Evolutionary conservation across 2,888 invertebrate genomes (phyloP).

Genomic region (Ecdyonurus torrentis): DNA sequence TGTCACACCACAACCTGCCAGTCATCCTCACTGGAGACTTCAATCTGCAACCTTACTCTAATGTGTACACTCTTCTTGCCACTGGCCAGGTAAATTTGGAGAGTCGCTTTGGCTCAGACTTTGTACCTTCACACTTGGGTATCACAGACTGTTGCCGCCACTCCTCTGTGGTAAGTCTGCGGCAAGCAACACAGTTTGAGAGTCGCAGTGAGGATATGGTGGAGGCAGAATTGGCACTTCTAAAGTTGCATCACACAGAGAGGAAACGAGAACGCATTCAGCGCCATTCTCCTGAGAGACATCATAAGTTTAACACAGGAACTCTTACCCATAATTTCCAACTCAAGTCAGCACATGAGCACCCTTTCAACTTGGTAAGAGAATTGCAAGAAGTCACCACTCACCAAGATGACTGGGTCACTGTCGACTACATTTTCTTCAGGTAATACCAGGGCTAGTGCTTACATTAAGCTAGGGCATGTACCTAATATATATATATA

Average conservation of each 20-base stretch:
- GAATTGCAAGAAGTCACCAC: conserved; percentile 48
- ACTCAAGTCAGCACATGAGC: conserved; percentile 51
- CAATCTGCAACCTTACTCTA: conserved; percentile 61
- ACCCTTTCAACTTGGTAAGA: conserved; percentile 26
- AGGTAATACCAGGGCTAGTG: too few relatives aligned
- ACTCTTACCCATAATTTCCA: conserved; percentile 45
- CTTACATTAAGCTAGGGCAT: too few relatives aligned
- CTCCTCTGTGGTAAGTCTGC: conserved; percentile 13
- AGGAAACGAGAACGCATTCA: background rate
- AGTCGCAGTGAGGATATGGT: conserved; percentile 17
- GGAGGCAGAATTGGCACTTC: conserved; percentile 8
- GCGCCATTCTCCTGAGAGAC: conserved; percentile 10
- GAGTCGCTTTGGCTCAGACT: conserved; percentile 21
- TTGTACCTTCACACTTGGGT: conserved; percentile 24
- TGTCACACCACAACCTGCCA: conserved; percentile 44
- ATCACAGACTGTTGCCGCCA: conserved; percentile 31
- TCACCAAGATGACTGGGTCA: conserved; percentile 54
- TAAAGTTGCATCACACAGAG: background rate
- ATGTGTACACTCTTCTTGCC: conserved; percentile 50
- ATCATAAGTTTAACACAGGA: conserved; percentile 38
- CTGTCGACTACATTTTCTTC: conserved; percentile 87
- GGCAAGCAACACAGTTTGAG: conserved; percentile 12
- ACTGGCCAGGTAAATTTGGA: conserved; percentile 37
- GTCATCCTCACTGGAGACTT: conserved; percentile 86
- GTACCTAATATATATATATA: too few relatives aligned